These are phyloP conservation scores for Andrena fulva DNA, from an alignment of 2,888 invertebrate species.

Conservation along the genomic window DNA sequence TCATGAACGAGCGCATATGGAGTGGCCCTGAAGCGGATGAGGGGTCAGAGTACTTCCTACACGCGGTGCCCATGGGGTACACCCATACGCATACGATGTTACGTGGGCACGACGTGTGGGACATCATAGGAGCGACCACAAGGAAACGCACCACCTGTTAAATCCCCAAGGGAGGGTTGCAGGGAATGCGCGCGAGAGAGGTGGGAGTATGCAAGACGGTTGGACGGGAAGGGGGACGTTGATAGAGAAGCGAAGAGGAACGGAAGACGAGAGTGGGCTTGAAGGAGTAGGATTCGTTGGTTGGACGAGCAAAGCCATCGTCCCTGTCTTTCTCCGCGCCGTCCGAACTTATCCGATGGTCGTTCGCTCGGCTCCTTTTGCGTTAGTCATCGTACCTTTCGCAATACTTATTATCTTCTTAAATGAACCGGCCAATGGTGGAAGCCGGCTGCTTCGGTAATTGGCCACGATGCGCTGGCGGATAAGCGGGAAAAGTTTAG, in stretches of 20 bases:
- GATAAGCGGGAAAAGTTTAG: constrained; percentile 47
- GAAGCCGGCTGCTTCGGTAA: constrained; percentile 53
- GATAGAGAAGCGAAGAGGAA: constrained; percentile 33
- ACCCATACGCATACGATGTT: constrained; percentile 63
- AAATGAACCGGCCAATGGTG: constrained; percentile 52
- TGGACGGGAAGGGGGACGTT: constrained; percentile 34
- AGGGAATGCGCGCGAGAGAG: constrained; percentile 45
- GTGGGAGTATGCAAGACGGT: constrained; percentile 45
- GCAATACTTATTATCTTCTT: constrained; percentile 68
- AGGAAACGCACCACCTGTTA: constrained; percentile 79
- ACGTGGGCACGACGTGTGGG: constrained; percentile 72
- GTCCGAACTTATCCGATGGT: constrained; percentile 50
- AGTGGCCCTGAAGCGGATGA: constrained; percentile 80
- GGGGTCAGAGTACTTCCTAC: constrained; percentile 84
- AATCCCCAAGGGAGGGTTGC: constrained; percentile 69
- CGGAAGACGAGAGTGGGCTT: constrained; percentile 47
- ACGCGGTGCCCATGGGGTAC: constrained; percentile 68
- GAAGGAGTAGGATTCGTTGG: constrained; percentile 45
- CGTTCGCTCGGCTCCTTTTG: constrained; percentile 50
- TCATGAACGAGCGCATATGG: constrained; percentile 77
- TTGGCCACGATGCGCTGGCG: constrained; percentile 56
- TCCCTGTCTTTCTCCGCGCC: constrained; percentile 48
- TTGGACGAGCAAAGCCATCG: constrained; percentile 61
- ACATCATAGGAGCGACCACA: constrained; percentile 63
- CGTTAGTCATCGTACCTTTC: constrained; percentile 68